Conservation (phyloP, 1,140 invertebrate genomes). For the Lutraria rhynchaena region DNA sequence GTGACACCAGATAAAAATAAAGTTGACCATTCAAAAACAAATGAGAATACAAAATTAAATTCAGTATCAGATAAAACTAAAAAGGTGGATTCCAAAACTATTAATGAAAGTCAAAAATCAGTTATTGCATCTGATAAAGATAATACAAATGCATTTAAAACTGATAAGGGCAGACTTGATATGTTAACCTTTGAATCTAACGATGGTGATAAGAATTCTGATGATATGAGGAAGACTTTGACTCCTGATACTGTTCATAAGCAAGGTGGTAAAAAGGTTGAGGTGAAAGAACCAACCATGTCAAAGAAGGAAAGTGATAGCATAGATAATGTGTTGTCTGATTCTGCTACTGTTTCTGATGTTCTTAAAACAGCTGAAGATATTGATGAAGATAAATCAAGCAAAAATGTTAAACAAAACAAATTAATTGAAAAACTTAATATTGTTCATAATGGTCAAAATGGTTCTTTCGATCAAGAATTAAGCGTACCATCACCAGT, state of each 20-base stretch:
- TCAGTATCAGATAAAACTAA: too few species aligned
- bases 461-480: conserved; percentile 26
- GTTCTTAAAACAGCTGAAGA: too few species aligned
- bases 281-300: not conserved
- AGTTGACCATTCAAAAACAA: not conserved
- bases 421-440: conserved; percentile 19
- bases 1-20: not conserved
- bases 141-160: too few species aligned
- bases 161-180: too few species aligned
- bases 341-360: too few species aligned
- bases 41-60: not conserved
- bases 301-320: not conserved
- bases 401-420: too few species aligned
- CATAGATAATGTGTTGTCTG: not conserved
- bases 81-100: not conserved
- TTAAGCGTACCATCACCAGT: conserved; percentile 22
- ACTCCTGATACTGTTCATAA: too few species aligned
- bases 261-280: too few species aligned
- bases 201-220: not conserved
- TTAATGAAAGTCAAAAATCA: not conserved
- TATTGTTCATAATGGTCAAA: not conserved
- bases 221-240: not conserved
- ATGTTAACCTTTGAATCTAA: too few species aligned
- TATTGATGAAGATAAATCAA: too few species aligned
- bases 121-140: too few species aligned